Conservation (phyloP, 2,888 invertebrate genomes). For the Hirtodrosophila confusa region DNA sequence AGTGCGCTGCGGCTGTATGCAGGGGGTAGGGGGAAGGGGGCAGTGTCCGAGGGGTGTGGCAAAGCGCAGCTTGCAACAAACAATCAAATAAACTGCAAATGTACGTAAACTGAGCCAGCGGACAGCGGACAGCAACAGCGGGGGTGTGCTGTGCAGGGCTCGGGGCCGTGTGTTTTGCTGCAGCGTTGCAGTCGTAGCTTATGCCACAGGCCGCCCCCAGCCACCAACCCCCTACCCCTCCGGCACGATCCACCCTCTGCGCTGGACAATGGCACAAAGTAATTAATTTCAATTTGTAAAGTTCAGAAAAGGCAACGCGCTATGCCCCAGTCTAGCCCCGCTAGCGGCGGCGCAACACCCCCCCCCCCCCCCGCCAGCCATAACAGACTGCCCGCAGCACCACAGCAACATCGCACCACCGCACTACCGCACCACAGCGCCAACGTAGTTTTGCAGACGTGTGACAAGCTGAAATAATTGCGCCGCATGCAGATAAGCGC, state of each 20-base stretch:
- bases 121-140: background rate
- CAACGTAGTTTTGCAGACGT: conserved; percentile 31
- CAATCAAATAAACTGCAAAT: conserved; percentile 18
- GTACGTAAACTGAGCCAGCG: background rate
- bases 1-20: background rate
- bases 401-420: background rate
- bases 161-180: background rate
- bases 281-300: conserved; percentile 81
- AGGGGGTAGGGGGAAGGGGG: background rate
- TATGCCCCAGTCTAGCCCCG: conserved; percentile 7
- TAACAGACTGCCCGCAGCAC: background rate
- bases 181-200: conserved; percentile 16
- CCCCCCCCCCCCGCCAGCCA: too few relatives aligned
- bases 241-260: conserved; percentile 8
- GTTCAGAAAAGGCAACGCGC: conserved; percentile 63
- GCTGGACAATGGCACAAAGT: conserved; percentile 64
- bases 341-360: background rate
- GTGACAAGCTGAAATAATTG: conserved; percentile 75
- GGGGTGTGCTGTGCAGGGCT: background rate
- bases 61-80: conserved; percentile 13
- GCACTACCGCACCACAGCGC: too few relatives aligned
- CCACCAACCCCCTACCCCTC: background rate
- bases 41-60: conserved; percentile 6
- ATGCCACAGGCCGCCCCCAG: conserved; percentile 18
- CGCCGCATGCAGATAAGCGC: conserved; percentile 74